Evolutionary conservation across 1,140 invertebrate species (phyloP), one percentile per base, ranked within the genome.

Genomic region (Bombyx mori): DNA sequence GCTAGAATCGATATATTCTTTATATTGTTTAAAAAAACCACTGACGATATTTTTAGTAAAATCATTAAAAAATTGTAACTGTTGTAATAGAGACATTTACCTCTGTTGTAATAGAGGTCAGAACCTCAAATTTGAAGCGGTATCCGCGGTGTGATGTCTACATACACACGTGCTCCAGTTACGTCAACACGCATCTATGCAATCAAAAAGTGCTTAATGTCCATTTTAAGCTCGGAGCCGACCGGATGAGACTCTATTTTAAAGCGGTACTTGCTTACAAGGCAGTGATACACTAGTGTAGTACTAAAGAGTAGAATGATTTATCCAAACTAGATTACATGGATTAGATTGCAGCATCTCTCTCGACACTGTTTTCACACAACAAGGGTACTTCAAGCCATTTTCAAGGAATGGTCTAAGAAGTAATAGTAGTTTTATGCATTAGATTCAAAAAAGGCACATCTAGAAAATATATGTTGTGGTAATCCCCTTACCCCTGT

Each of bases 401-500:
- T 49, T 7, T 2, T 49, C 2, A 12, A 8, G 8, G 6, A 49
- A 22, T 49, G 6, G 47, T 1, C 6, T 18, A 18, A 18, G 22
- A 48, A 12, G 44, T 47, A 12, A 12, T 47, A 3, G 45, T 9
- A 45, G 1, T 45, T 45, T 10, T 18, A 52, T 7, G n/a, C 5
- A 61, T 10, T 54, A 44, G 42, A 53, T 44, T 54, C 44, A 58
- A 56, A 57, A 57, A 35, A 35, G 26, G 47, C 52, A 56, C 48
- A 68, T 69, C 61, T 8, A 66, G 66, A 58, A 45, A 8, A 35
- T 44, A 10, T 45, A 52, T 54, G 49, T 46, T 54, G 51, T 47
- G 22, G 46, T n/a, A 18, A 12, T 46, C 50, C 47, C 12, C 50
- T 57, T 63, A 62, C 71, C 77, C 79, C 71, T 60, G 76, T 78